phyloP scores from a whole-genome alignment of 2,888 invertebrate genomes.

The Adineta ricciae region DNA sequence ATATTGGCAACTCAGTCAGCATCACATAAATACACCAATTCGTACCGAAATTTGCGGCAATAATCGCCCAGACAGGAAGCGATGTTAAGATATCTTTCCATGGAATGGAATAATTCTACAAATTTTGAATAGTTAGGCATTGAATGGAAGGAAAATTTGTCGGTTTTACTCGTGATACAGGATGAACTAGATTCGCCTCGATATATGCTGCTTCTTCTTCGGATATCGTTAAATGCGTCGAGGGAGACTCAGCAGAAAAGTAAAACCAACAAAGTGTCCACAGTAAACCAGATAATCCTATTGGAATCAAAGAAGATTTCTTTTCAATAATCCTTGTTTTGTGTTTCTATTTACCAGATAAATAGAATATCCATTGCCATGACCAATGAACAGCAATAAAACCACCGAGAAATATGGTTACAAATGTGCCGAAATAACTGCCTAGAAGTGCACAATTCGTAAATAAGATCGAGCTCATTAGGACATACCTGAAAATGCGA shows the following conservation, averaged over 20 bases:
- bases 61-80: slow-evolving; percentile 51
- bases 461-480: not conserved
- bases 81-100: slow-evolving; percentile 49
- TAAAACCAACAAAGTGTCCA: slow-evolving; percentile 60
- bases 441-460: slow-evolving; percentile 38
- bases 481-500: slow-evolving; percentile 47
- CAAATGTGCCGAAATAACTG: slow-evolving; percentile 48
- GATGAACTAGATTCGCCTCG: slow-evolving; percentile 40
- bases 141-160: not conserved
- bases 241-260: slow-evolving; percentile 47
- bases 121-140: not conserved
- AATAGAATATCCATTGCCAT: slow-evolving; percentile 51
- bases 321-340: too few relatives aligned
- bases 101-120: slow-evolving; percentile 43
- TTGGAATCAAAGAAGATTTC: too few relatives aligned
- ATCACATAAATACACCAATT: slow-evolving; percentile 54
- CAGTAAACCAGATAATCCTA: slow-evolving; percentile 51
- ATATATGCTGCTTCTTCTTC: slow-evolving; percentile 49
- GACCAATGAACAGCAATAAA: slow-evolving; percentile 43
- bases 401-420: slow-evolving; percentile 47
- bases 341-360: slow-evolving; percentile 45
- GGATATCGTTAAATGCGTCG: slow-evolving; percentile 48
- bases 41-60: slow-evolving; percentile 48
- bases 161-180: not conserved
- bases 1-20: slow-evolving; percentile 51